Evolutionary conservation across 2,888 invertebrate species (phyloP).

Genomic region (Lampropteryx suffumata): DNA sequence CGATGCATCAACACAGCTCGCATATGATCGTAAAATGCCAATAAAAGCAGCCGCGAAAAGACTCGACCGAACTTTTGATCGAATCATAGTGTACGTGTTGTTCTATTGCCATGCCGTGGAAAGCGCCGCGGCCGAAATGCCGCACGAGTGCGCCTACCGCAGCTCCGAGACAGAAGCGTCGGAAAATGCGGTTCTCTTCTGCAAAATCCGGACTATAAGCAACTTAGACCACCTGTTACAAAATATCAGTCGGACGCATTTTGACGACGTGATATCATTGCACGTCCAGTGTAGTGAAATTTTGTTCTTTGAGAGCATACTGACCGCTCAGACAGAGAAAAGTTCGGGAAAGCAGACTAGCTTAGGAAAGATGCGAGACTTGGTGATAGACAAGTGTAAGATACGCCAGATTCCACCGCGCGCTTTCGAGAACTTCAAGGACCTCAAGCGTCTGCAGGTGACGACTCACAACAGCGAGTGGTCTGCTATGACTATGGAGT

Average conservation of each 20-base stretch:
- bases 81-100: constrained; percentile 78
- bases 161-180: constrained; percentile 81
- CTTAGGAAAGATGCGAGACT: constrained; percentile 86
- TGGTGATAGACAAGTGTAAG: constrained; percentile 89
- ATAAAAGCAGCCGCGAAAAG: constrained; percentile 72
- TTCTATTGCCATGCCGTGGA: constrained; percentile 74
- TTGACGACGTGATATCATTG: constrained; percentile 85
- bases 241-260: constrained; percentile 86
- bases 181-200: constrained; percentile 83
- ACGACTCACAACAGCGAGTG: constrained; percentile 90
- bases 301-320: constrained; percentile 87
- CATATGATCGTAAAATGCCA: constrained; percentile 76
- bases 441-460: constrained; percentile 86
- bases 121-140: constrained; percentile 75
- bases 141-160: constrained; percentile 88
- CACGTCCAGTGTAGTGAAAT: constrained; percentile 89
- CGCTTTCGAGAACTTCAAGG: constrained; percentile 86
- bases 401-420: constrained; percentile 88
- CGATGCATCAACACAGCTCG: constrained; percentile 61
- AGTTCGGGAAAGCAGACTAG: constrained; percentile 78
- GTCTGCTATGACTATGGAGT: constrained; percentile 89
- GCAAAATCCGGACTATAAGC: constrained; percentile 88
- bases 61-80: constrained; percentile 78
- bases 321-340: constrained; percentile 78
- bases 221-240: constrained; percentile 86